Base-by-base conservation (phyloP, 2,888 invertebrate species). In the Clusia tigrina region DNA sequence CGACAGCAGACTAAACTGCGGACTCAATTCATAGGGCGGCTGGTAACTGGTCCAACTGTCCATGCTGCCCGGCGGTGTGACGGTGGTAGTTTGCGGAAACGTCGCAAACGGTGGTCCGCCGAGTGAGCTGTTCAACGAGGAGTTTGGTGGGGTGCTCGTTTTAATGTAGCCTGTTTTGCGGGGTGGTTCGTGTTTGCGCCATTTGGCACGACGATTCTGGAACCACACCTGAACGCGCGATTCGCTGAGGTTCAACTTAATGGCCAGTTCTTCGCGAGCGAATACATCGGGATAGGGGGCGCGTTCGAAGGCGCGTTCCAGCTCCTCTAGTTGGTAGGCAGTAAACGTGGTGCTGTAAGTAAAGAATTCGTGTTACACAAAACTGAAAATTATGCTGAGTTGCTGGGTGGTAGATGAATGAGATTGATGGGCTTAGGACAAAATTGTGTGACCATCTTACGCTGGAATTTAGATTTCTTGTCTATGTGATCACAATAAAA, bases 211-310 rank as follows among this genome's bases (percentile, higher is more conserved):
- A 67, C 96, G 88, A 81, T 96, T 96, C 68, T 84, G 84, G 64
- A 84, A 84, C 84, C 84, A 84, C 17, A 84, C 84, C 78, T 89
- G 89, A 1, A 89, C 89, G 5, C 89, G 83, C 0, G 89, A 89
- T 73, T 97, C 97, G 74, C 94, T 95, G 23, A 97, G 87, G 76
- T 92, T 93, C 60, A 97, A 87, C 81, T 96, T 94, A 51, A 95
- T 87, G 56, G 97, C 97, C 62, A 97, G 85, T 81, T 96, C 96
- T 82, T 97, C 96, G 63, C 97, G 86, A 1, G 96, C 96, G 78
- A 96, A 96, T 1, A 97, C 96, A 82, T 97, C 97, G 0, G 97
- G 97, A 79, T 97, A 97, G 0, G 97, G 97, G 0, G 96, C 97
- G 37, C 96, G 87, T 81, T 97, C 95, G 79, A 97, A 97, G 0